Percentiles rank a stretch among this genome's conserved stretches.
Conservation (phyloP, 1,140 invertebrate genomes). For the Conus ventricosus region DNA sequence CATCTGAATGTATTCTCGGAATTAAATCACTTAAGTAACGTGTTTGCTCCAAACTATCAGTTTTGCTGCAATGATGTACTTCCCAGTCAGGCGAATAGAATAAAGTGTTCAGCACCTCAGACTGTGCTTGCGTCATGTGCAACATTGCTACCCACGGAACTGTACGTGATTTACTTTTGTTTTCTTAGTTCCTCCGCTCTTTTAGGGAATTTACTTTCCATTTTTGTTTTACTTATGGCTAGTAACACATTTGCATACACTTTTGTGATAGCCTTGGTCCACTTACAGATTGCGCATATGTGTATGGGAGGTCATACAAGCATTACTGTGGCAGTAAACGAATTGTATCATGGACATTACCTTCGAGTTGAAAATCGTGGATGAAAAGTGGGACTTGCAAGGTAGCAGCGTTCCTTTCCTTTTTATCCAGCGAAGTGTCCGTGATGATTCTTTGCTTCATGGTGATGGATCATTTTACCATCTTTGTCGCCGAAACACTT, state of each 20-base stretch:
- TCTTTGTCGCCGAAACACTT: slow-evolving; percentile 53
- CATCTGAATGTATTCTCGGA: slow-evolving; percentile 39
- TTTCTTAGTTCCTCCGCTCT: slow-evolving; percentile 43
- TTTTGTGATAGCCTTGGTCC: slow-evolving; percentile 52
- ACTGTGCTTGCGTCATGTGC: slow-evolving; percentile 52
- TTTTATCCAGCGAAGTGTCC: slow-evolving; percentile 49
- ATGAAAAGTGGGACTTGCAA: background rate
- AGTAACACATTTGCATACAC: background rate
- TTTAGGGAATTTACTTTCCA: slow-evolving; percentile 45
- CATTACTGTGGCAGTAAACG: slow-evolving; percentile 56
- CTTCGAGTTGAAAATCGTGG: background rate
- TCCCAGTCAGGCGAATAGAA: background rate
- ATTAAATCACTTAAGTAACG: slow-evolving; percentile 28
- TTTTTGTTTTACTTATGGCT: slow-evolving; percentile 27
- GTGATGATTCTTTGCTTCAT: slow-evolving; percentile 52
- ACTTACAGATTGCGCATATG: slow-evolving; percentile 63
- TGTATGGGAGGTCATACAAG: slow-evolving; percentile 45
- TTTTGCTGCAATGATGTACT: slow-evolving; percentile 45
- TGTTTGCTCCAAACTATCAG: slow-evolving; percentile 39
- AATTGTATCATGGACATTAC: slow-evolving; percentile 30
- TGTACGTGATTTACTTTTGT: slow-evolving; percentile 42
- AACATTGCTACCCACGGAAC: slow-evolving; percentile 39
- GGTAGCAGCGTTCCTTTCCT: background rate
- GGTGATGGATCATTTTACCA: slow-evolving; percentile 48
- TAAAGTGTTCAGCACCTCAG: slow-evolving; percentile 42